These are phyloP conservation scores for Ancistrus triradiatus DNA, from an alignment of 2,113 vertebrate genomes.

Conservation along the genomic window DNA sequence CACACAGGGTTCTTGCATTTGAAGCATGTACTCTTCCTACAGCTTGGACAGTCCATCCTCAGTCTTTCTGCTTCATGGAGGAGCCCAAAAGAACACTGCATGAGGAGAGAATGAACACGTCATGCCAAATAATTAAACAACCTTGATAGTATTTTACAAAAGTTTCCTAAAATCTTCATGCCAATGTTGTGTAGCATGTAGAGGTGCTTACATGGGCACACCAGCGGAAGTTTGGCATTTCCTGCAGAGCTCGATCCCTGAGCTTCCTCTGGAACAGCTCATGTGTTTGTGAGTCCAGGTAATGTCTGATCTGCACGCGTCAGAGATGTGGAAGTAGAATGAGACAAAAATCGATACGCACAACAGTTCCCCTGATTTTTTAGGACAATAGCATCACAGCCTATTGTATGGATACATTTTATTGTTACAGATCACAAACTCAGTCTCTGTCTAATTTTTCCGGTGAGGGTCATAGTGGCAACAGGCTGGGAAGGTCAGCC, in stretches of 20 bases:
- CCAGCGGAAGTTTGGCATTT: slow-evolving; percentile 73
- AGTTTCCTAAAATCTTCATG: too few species aligned
- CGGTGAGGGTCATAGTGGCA: too few species aligned
- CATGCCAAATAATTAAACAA: too few species aligned
- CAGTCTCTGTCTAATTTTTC: too few species aligned
- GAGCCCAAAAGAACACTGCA: slow-evolving; percentile 71
- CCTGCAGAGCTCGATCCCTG: slow-evolving; percentile 67
- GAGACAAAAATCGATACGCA: too few species aligned
- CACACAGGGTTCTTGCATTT: slow-evolving; percentile 69
- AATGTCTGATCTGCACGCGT: slow-evolving; percentile 65
- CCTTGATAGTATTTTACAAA: too few species aligned
- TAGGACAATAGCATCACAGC: too few species aligned
- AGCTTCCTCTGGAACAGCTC: slow-evolving; percentile 77
- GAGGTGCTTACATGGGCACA: slow-evolving; percentile 75
- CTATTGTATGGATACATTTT: too few species aligned
- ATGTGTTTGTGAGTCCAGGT: slow-evolving; percentile 62
- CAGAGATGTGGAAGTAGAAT: too few species aligned
- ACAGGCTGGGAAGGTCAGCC: too few species aligned
- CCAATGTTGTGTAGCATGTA: background rate
- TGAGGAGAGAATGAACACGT: background rate
- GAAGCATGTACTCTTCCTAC: slow-evolving; percentile 72
- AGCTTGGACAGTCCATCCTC: slow-evolving; percentile 74
- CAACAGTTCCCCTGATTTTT: too few species aligned
- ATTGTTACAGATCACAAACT: too few species aligned
- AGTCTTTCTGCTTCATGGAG: slow-evolving; percentile 66